Conservation (phyloP, 30 jellyfish, hydroid and myxozoan species). For the Cassiopea xamachana region DNA sequence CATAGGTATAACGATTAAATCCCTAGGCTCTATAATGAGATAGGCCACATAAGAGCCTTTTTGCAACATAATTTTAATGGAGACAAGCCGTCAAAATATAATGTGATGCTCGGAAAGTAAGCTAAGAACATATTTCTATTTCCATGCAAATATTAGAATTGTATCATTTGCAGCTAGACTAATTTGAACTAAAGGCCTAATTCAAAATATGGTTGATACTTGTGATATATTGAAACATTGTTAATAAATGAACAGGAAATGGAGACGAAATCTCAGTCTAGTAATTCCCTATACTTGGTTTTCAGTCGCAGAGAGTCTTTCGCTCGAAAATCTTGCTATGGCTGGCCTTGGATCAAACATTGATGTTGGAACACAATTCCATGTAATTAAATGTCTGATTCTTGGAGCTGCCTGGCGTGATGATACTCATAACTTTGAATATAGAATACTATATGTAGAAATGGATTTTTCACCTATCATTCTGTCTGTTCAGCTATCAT, state of each 20-base stretch:
- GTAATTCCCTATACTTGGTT: constrained; percentile 18
- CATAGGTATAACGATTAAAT: no score
- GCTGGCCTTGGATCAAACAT: constrained; percentile 38
- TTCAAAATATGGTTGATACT: not conserved
- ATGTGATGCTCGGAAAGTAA: not conserved
- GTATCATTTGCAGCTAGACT: not conserved
- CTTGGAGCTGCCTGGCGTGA: constrained; percentile 22
- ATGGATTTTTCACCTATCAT: constrained; percentile 17
- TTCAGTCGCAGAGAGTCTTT: constrained; percentile 23
- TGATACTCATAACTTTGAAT: constrained; percentile 31
- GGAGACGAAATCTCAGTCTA: not conserved
- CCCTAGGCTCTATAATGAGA: no score
- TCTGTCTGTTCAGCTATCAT: no score
- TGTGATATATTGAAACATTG: not conserved
- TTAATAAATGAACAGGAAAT: not conserved
- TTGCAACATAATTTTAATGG: not conserved
- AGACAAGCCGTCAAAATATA: not conserved
- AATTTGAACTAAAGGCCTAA: not conserved
- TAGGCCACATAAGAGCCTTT: no score
- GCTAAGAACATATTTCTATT: not conserved
- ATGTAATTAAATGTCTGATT: constrained; percentile 42
- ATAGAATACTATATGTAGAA: constrained; percentile 11
- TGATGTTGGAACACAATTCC: constrained; percentile 57
- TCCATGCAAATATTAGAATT: not conserved
- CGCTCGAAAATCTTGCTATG: constrained; percentile 17